Evolutionary conservation across 2,888 invertebrate genomes (phyloP).

Genomic region (Drosophila cognata): DNA sequence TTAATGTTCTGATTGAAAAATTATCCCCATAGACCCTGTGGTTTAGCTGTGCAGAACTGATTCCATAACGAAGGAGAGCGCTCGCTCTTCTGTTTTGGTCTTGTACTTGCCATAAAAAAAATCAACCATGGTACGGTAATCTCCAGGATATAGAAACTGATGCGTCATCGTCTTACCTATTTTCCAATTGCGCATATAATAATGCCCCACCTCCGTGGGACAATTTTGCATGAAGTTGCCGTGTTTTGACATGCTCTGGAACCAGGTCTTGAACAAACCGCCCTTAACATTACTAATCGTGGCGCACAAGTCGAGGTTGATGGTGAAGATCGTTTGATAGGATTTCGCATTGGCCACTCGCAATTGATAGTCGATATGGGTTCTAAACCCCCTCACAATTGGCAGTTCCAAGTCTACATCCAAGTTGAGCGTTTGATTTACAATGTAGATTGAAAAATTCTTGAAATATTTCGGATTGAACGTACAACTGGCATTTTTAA

Average conservation of each 20-base stretch:
- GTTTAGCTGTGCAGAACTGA: slow-evolving; percentile 21
- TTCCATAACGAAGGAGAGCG: slow-evolving; percentile 7
- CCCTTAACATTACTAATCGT: slow-evolving; percentile 50
- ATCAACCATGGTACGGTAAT: slow-evolving; percentile 14
- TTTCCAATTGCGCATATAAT: slow-evolving; percentile 65
- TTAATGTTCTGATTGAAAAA: slow-evolving; percentile 19
- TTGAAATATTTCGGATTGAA: slow-evolving; percentile 57
- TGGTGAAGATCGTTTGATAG: slow-evolving; percentile 62
- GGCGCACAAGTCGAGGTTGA: slow-evolving; percentile 53
- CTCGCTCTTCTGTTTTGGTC: slow-evolving; percentile 18
- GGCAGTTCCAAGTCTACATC: slow-evolving; percentile 48
- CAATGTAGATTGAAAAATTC: slow-evolving; percentile 41
- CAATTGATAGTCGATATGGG: slow-evolving; percentile 54
- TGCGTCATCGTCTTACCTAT: slow-evolving; percentile 47
- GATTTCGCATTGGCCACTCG: slow-evolving; percentile 60
- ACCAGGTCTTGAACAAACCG: slow-evolving; percentile 61
- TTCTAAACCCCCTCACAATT: slow-evolving; percentile 53
- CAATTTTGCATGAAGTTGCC: slow-evolving; percentile 72
- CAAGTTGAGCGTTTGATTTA: slow-evolving; percentile 42
- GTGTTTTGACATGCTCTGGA: slow-evolving; percentile 54
- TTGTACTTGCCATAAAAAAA: slow-evolving; percentile 43
- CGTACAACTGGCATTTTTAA: slow-evolving; percentile 18
- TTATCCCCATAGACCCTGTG: no score
- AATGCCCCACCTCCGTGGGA: slow-evolving; percentile 58
- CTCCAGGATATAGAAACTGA: slow-evolving; percentile 50